phyloP scores from a whole-genome alignment of 2,888 invertebrate species.

The Scaptomyza tumidula region DNA sequence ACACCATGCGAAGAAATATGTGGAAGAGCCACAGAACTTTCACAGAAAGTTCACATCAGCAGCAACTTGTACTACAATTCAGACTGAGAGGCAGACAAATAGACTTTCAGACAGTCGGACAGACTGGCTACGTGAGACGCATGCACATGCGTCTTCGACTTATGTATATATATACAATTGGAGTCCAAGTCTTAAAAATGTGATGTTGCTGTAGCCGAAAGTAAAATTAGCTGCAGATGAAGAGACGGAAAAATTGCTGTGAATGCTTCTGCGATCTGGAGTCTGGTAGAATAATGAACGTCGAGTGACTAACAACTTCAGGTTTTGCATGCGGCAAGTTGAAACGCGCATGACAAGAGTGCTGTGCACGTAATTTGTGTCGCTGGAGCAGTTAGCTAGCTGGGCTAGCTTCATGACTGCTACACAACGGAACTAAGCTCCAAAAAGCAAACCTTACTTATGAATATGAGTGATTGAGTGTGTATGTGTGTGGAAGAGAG shows the following conservation, averaged over 20 bases:
- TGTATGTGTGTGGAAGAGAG: slow-evolving; percentile 6
- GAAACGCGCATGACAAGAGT: slow-evolving; percentile 57
- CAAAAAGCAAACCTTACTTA: slow-evolving; percentile 53
- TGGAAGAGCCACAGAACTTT: slow-evolving; percentile 64
- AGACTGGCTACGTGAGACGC: slow-evolving; percentile 67
- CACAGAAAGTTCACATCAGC: slow-evolving; percentile 68
- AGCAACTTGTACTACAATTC: slow-evolving; percentile 12
- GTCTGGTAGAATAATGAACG: slow-evolving; percentile 41
- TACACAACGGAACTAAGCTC: slow-evolving; percentile 49
- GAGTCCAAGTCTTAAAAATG: slow-evolving; percentile 6
- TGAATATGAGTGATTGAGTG: slow-evolving; percentile 35
- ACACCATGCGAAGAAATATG: slow-evolving; percentile 44
- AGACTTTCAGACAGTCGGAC: slow-evolving; percentile 1
- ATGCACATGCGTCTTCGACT: slow-evolving; percentile 63
- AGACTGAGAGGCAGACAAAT: slow-evolving; percentile 2
- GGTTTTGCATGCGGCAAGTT: slow-evolving; percentile 58
- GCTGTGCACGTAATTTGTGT: slow-evolving; percentile 72
- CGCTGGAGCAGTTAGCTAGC: slow-evolving; percentile 33
- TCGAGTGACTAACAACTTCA: slow-evolving; percentile 48
- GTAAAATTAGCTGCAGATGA: slow-evolving; percentile 65
- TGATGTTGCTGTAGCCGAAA: slow-evolving; percentile 49
- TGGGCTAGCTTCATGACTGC: slow-evolving; percentile 1
- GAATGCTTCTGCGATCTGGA: not conserved
- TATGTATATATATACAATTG: slow-evolving; percentile 8
- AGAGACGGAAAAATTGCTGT: slow-evolving; percentile 52